phyloP scores from a whole-genome alignment of 1,140 invertebrate species.

The Drosophila cardini region DNA sequence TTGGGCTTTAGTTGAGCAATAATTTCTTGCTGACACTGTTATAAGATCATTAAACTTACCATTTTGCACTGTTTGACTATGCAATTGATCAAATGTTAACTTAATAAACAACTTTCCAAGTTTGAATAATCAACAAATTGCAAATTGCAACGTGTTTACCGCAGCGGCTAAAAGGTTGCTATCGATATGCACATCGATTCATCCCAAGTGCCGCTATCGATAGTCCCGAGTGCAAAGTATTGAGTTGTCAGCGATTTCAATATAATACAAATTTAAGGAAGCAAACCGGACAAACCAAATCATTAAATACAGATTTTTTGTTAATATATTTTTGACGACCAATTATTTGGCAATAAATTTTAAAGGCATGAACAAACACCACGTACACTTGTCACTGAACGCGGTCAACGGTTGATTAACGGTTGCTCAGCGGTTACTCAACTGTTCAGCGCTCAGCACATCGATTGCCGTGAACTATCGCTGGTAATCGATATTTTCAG shows the following conservation, averaged over 20 bases:
- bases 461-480: conserved; percentile 7
- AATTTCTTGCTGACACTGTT: background rate
- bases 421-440: conserved; percentile 13
- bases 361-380: background rate
- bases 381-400: background rate
- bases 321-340: background rate
- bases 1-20: background rate
- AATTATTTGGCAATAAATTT: background rate
- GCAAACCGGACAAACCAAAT: background rate
- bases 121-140: conserved; percentile 25
- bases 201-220: conserved; percentile 2
- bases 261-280: background rate
- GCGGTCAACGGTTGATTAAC: conserved; percentile 3
- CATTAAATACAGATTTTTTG: background rate
- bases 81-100: conserved; percentile 3
- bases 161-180: conserved; percentile 31
- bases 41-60: conserved; percentile 39
- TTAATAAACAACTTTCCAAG: conserved; percentile 31
- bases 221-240: background rate
- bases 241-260: background rate
- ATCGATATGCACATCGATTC: conserved; percentile 20
- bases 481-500: conserved; percentile 50
- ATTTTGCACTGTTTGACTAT: conserved; percentile 27
- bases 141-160: conserved; percentile 77
- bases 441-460: conserved; percentile 1